Conservation (phyloP, 2,797 vertebrate genomes). For the Cyclopterus lumpus region DNA sequence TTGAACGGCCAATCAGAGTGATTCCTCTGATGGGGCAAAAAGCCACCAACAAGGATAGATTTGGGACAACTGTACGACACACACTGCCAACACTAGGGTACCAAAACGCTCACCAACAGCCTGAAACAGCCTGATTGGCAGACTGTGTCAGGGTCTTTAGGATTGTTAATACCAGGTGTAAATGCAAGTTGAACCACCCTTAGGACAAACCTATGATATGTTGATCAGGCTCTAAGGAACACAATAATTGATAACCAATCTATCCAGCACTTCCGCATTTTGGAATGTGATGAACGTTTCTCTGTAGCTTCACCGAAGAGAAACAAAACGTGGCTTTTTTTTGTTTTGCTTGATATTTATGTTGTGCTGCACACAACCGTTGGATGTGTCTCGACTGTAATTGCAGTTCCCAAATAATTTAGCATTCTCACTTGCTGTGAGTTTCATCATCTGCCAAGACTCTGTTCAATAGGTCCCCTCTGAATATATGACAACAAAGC, state of each 20-base stretch:
- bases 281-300: not conserved
- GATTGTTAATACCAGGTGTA: too few relatives aligned
- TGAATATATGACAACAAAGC: slow-evolving; percentile 70
- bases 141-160: too few relatives aligned
- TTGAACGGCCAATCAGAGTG: too few relatives aligned
- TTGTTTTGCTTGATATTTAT: slow-evolving; percentile 5
- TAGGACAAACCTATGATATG: not conserved
- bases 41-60: too few relatives aligned
- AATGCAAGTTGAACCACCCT: too few relatives aligned
- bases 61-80: too few relatives aligned
- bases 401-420: slow-evolving; percentile 49
- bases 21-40: too few relatives aligned
- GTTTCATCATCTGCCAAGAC: slow-evolving; percentile 62
- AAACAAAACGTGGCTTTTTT: not conserved
- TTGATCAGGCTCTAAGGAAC: not conserved
- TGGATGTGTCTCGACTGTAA: slow-evolving; percentile 35
- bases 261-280: not conserved
- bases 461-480: slow-evolving; percentile 44
- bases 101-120: too few relatives aligned
- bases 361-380: slow-evolving; percentile 6
- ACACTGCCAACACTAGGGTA: too few relatives aligned
- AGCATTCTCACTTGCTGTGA: slow-evolving; percentile 50
- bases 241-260: not conserved
- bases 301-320: not conserved
- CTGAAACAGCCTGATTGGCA: too few relatives aligned